Evolutionary conservation across 2,888 invertebrate genomes (phyloP), one percentile per base, ranked within the genome.

Genomic region (Apodemia duryi): DNA sequence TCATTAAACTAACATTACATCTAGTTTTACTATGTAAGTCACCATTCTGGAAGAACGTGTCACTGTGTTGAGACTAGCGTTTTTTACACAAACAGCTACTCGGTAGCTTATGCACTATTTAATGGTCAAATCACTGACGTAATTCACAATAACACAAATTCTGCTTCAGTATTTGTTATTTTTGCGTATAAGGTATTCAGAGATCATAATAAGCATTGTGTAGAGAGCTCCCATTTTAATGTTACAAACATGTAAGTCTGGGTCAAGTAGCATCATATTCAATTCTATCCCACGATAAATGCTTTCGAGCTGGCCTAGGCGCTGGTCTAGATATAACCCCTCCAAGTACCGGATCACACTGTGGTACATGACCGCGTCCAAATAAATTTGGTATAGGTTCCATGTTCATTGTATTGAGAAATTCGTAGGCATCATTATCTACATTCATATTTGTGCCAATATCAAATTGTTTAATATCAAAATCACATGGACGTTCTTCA

Each of bases 251-350:
- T 57, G 71, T 63, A 68, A 61, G 71, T 64, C 74, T 70, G 78
- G 79, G 92, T 92, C 92, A 92, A 75, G 92, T 91, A 84, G 95
- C 94, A 80, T 95, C 95, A 83, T 93, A 95, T 85, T 96, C 96
- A 73, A 95, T 93, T 80, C 94, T 94, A 82, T 96, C 96, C 96
- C 96, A 97, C 21, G 95, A 94, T 75, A 95, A 92, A 73, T 94
- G 94, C 71, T 94, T 92, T 69, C 93, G 93, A 69, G 93, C 94
- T 68, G 95, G 94, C 57, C 95, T 94, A 60, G 94, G 89, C 65
- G 89, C 78, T 38, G 95, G 94, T 2, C 87, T 81, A 67, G 95
- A 93, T 71, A 85, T 75, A 71, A 94, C 94, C 68, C 95, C 95
- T 64, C 95, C 95, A 73, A 96, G 87, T 76, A 96, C 86, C 63